Conservation (phyloP, 2,888 invertebrate species). For the Onchidella celtica region DNA sequence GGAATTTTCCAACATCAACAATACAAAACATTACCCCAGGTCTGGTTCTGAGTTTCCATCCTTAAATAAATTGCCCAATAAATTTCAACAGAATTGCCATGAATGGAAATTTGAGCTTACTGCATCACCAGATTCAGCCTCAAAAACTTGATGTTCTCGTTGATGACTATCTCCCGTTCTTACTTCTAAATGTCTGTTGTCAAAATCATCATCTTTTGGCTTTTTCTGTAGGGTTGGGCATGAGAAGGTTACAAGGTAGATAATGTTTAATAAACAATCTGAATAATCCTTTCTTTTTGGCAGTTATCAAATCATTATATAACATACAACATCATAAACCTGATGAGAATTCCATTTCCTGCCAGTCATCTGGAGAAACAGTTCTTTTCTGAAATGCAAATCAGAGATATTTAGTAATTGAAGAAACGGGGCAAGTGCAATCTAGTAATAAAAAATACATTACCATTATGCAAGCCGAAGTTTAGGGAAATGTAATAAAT, state of each 20-base stretch:
- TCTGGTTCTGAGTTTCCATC: no score
- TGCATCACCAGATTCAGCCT: no score
- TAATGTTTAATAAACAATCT: not conserved
- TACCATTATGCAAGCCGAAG: not conserved
- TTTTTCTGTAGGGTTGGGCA: no score
- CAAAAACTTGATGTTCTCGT: no score
- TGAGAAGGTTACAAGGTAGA: no score
- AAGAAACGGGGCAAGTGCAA: not conserved
- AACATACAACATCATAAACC: not conserved
- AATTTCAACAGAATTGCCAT: not conserved
- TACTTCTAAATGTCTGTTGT: no score
- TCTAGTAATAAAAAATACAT: not conserved
- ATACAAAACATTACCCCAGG: no score
- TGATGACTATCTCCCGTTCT: no score
- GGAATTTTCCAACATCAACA: no score
- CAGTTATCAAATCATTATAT: not conserved
- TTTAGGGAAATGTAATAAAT: not conserved
- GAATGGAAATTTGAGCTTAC: no score
- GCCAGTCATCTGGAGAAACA: conserved; percentile 28
- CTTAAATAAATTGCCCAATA: no score
- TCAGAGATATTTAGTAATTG: not conserved
- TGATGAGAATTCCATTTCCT: not conserved
- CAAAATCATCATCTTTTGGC: no score
- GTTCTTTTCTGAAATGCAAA: conserved; percentile 31
- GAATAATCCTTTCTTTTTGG: not conserved